Evolutionary conservation across 2,888 invertebrate species (phyloP).

Genomic region (Seira ritae): DNA sequence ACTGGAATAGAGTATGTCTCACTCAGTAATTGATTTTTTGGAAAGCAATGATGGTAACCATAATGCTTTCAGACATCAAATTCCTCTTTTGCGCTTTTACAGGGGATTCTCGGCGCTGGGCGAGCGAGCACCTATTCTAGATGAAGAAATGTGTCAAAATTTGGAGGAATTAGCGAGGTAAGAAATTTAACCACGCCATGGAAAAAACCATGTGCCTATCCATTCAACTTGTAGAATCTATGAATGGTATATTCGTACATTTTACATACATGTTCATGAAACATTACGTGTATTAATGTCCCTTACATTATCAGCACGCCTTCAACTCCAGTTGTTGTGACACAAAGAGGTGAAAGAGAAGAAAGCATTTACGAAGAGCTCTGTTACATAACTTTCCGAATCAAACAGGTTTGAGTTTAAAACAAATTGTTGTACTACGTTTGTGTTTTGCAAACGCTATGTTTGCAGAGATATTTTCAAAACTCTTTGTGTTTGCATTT

Average conservation of each 20-base stretch:
- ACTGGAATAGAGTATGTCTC: constrained; percentile 88
- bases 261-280: neutral
- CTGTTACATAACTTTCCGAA: constrained; percentile 86
- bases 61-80: no score
- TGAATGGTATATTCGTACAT: neutral
- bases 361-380: constrained; percentile 92
- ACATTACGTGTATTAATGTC: no score
- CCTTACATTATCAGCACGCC: constrained; percentile 70
- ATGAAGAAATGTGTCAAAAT: constrained; percentile 77
- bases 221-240: no score
- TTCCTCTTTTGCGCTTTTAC: constrained; percentile 1
- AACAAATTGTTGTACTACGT: neutral
- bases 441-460: neutral
- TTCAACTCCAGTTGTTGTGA: constrained; percentile 63
- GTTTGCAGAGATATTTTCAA: neutral
- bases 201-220: no score
- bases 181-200: neutral
- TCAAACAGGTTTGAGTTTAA: constrained; percentile 68
- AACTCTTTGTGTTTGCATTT: constrained; percentile 3
- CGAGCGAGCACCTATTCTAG: constrained; percentile 66
- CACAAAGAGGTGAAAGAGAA: constrained; percentile 76
- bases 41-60: neutral
- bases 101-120: constrained; percentile 73
- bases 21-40: neutral
- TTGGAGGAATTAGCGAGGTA: constrained; percentile 75